Evolutionary conservation across 2,888 invertebrate genomes (phyloP).

Genomic region (Itoplectis maculator): DNA sequence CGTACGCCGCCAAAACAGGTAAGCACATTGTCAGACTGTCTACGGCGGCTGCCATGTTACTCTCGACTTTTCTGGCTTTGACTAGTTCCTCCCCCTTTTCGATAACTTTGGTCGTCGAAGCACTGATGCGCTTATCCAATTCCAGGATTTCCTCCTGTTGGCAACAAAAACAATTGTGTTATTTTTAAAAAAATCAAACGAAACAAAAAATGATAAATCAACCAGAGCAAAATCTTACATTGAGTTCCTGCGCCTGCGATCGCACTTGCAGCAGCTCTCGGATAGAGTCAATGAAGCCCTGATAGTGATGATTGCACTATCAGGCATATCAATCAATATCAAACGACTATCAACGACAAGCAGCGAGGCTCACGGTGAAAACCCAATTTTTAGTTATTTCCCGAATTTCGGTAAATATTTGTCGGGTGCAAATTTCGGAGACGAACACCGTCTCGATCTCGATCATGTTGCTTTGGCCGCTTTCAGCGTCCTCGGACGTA

Average conservation of each 20-base stretch:
- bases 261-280: constrained; percentile 96
- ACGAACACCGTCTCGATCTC: too few relatives aligned
- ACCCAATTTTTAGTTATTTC: constrained; percentile 89
- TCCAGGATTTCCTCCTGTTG: constrained; percentile 86
- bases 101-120: constrained; percentile 87
- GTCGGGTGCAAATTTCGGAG: too few relatives aligned
- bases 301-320: constrained; percentile 99
- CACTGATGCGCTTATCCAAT: constrained; percentile 86
- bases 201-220: not conserved
- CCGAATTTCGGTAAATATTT: too few relatives aligned
- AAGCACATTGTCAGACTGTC: constrained; percentile 97
- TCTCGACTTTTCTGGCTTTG: constrained; percentile 94
- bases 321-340: too few relatives aligned
- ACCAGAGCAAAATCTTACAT: constrained; percentile 86
- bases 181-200: too few relatives aligned
- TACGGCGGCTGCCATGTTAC: constrained; percentile 97
- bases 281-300: constrained; percentile 99
- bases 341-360: too few relatives aligned
- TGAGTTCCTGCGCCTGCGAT: constrained; percentile 95
- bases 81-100: constrained; percentile 94
- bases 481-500: too few relatives aligned
- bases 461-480: too few relatives aligned
- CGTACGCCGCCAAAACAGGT: constrained; percentile 97
- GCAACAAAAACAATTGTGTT: constrained; percentile 54
- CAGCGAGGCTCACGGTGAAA: too few relatives aligned